These are phyloP conservation scores for Tapera naevia DNA, from an alignment of 2,797 vertebrate genomes.

Conservation along the genomic window DNA sequence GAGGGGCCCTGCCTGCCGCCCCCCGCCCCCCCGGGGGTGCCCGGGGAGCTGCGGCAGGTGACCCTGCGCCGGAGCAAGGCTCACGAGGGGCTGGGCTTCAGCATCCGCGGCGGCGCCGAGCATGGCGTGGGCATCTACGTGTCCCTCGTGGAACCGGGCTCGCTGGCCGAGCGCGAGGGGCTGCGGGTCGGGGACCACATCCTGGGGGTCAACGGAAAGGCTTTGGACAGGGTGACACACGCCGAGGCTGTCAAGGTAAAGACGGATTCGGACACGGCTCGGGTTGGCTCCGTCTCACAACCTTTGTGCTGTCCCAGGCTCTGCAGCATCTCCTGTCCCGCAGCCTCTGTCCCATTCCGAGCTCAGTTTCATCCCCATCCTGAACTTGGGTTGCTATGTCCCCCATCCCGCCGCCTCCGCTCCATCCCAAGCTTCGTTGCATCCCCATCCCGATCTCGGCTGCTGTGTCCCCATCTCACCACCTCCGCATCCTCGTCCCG, in stretches of 20 bases:
- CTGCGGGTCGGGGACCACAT: slow-evolving; percentile 94
- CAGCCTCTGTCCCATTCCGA: too few relatives aligned
- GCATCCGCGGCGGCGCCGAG: slow-evolving; percentile 95
- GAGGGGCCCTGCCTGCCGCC: slow-evolving; percentile 88
- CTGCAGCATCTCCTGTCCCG: too few relatives aligned
- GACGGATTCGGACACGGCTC: neutral
- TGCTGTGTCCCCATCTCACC: too few relatives aligned
- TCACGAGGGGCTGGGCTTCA: slow-evolving; percentile 95
- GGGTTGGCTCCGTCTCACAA: neutral
- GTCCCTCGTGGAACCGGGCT: slow-evolving; percentile 94
- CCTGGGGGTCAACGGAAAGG: slow-evolving; percentile 92
- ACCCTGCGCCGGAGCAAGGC: slow-evolving; percentile 90
- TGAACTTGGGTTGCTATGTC: too few relatives aligned
- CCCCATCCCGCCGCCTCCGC: neutral
- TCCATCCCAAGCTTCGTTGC: neutral
- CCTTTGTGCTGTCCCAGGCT: too few relatives aligned
- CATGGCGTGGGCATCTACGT: slow-evolving; percentile 97
- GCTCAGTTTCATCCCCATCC: too few relatives aligned
- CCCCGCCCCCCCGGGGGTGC: slow-evolving; percentile 52
- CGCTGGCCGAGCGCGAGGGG: slow-evolving; percentile 93
- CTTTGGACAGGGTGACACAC: slow-evolving; percentile 90
- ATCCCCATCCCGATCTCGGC: too few relatives aligned
- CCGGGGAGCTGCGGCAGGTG: slow-evolving; percentile 84
- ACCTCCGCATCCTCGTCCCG: too few relatives aligned
- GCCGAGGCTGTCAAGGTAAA: slow-evolving; percentile 93